Evolutionary conservation across 1,140 invertebrate species (phyloP).

Genomic region (Penaeus vannamei): DNA sequence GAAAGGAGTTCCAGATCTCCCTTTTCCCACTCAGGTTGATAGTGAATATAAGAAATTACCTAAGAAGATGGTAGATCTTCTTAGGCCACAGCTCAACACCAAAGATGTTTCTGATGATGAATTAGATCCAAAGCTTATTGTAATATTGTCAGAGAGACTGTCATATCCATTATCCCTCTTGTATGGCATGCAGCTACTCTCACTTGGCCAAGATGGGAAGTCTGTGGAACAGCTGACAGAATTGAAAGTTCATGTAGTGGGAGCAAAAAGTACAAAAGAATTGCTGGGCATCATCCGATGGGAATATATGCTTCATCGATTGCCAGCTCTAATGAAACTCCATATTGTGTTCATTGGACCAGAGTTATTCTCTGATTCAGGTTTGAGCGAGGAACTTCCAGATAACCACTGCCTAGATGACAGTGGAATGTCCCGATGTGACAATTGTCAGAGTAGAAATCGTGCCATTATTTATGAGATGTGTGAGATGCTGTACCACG

Average conservation of each 20-base stretch:
- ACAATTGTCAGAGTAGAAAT: conserved; percentile 36
- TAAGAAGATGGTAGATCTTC: background rate
- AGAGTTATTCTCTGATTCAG: conserved; percentile 52
- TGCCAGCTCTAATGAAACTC: conserved; percentile 50
- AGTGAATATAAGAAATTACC: conserved; percentile 36
- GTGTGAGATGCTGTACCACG: conserved; percentile 58
- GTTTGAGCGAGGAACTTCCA: conserved; percentile 2
- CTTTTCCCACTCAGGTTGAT: conserved; percentile 55
- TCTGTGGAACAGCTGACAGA: conserved; percentile 1
- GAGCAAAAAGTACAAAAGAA: conserved; percentile 52
- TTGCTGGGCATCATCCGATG: conserved; percentile 63
- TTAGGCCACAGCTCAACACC: conserved; percentile 33
- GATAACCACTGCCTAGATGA: conserved; percentile 57
- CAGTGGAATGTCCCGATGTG: conserved; percentile 52
- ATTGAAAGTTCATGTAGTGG: conserved; percentile 55
- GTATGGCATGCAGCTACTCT: conserved; percentile 46
- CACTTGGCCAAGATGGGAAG: background rate
- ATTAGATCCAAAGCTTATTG: conserved; percentile 42
- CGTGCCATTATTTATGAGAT: conserved; percentile 61
- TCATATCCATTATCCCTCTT: conserved; percentile 53
- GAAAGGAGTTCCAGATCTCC: conserved; percentile 58
- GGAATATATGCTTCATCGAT: conserved; percentile 62
- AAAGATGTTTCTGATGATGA: background rate
- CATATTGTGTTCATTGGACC: conserved; percentile 63
- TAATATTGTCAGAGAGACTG: conserved; percentile 51